Percentiles rank a stretch among this genome's conserved stretches.
Evolutionary conservation across 2,888 invertebrate species (phyloP).

Genomic region (Masnerella sp.): DNA sequence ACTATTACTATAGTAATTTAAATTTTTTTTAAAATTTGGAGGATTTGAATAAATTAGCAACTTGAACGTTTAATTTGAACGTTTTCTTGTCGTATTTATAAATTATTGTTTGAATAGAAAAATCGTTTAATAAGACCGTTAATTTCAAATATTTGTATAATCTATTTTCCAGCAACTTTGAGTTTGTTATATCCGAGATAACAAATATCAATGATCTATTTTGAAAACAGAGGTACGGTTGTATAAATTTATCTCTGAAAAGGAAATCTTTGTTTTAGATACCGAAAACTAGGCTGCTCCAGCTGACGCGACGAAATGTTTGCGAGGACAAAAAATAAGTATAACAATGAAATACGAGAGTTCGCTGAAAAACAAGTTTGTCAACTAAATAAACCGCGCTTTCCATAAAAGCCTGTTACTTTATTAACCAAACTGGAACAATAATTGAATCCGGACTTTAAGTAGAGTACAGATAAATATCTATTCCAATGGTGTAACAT

Average conservation of each 20-base stretch:
- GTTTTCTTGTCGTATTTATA: no score
- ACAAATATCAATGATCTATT: no score
- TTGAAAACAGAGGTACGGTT: conserved; percentile 6
- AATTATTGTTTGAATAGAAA: no score
- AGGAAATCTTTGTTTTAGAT: conserved; percentile 3
- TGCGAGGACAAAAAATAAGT: conserved; percentile 21
- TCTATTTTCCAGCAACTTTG: no score
- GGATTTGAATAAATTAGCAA: no score
- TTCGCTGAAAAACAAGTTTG: conserved; percentile 26
- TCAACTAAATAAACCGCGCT: conserved; percentile 16
- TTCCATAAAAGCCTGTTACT: conserved; percentile 25
- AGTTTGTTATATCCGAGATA: no score
- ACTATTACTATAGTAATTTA: no score
- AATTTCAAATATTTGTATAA: no score
- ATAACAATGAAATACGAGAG: conserved; percentile 25
- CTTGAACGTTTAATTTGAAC: no score
- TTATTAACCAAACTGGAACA: conserved; percentile 36
- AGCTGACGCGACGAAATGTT: neutral
- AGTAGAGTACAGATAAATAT: conserved; percentile 27
- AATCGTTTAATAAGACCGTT: no score
- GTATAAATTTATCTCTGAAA: neutral
- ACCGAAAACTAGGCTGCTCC: conserved; percentile 1
- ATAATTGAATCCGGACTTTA: conserved; percentile 24
- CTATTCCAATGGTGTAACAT: conserved; percentile 2
- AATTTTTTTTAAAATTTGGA: no score